Evolutionary conservation across 2,797 vertebrate species (phyloP).

Genomic region (Peromyscus nudipes): DNA sequence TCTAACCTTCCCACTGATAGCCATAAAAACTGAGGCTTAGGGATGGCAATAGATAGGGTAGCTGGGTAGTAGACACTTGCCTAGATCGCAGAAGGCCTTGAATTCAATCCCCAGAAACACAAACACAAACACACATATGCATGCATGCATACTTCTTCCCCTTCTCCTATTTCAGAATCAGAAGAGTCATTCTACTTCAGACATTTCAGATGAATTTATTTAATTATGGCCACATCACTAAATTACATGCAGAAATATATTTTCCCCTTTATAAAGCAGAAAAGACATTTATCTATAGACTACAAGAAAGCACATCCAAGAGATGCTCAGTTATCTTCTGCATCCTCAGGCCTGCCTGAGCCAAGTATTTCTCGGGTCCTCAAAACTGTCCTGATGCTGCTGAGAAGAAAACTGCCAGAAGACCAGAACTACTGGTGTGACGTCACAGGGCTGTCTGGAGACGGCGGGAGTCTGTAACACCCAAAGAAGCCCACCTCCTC

Average conservation of each 20-base stretch:
- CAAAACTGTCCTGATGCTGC: background rate
- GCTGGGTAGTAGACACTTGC: background rate
- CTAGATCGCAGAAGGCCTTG: background rate
- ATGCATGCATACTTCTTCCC: background rate
- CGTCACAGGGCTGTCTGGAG: background rate
- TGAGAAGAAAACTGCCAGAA: constrained; percentile 24
- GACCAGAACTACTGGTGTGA: background rate
- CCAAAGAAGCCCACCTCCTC: background rate
- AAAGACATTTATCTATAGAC: constrained; percentile 31
- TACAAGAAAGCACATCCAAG: constrained; percentile 40
- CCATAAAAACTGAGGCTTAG: background rate
- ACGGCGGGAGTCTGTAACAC: background rate
- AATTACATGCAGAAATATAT: constrained; percentile 35
- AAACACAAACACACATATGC: too few relatives aligned
- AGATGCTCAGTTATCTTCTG: constrained; percentile 35
- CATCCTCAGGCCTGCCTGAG: background rate
- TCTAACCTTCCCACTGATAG: background rate
- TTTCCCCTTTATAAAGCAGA: constrained; percentile 28
- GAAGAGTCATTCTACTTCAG: constrained; percentile 35
- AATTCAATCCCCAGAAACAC: background rate
- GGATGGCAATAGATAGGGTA: background rate
- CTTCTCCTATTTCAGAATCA: background rate
- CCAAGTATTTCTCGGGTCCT: background rate
- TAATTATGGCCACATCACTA: constrained; percentile 6
- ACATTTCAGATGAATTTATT: constrained; percentile 56